These are phyloP conservation scores for Aleiodes testaceus DNA, from an alignment of 2,888 invertebrate genomes.

Conservation along the genomic window DNA sequence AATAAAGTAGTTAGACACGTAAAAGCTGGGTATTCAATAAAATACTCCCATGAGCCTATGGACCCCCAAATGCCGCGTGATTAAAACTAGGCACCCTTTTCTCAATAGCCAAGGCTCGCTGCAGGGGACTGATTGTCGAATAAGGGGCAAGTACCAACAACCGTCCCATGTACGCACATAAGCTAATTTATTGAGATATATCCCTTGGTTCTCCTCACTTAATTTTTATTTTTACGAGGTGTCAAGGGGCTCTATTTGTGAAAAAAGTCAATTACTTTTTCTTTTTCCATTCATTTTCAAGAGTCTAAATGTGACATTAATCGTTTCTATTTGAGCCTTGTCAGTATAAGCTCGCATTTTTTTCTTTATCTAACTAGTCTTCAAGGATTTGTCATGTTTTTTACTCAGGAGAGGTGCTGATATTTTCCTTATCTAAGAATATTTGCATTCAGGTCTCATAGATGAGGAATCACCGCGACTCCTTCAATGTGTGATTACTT, in stretches of 20 bases:
- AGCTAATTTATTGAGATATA: conserved; percentile 71
- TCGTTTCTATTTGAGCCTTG: neutral
- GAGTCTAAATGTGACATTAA: conserved; percentile 15
- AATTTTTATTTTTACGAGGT: conserved; percentile 26
- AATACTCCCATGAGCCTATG: conserved; percentile 62
- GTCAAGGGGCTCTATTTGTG: conserved; percentile 7
- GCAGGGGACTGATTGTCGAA: conserved; percentile 70
- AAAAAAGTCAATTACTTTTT: conserved; percentile 23
- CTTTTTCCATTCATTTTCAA: neutral
- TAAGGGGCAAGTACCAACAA: conserved; percentile 54
- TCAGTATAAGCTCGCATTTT: conserved; percentile 6
- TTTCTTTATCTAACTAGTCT: conserved; percentile 16
- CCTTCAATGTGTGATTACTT: conserved; percentile 9
- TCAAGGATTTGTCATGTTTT: conserved; percentile 29
- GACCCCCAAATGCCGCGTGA: conserved; percentile 62
- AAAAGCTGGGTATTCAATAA: conserved; percentile 62
- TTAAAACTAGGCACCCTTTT: conserved; percentile 66
- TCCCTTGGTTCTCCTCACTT: conserved; percentile 50
- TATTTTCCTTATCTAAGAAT: conserved; percentile 9
- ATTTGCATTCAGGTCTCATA: conserved; percentile 29
- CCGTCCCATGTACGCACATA: conserved; percentile 50
- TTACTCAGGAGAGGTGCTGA: neutral
- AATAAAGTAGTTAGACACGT: conserved; percentile 62
- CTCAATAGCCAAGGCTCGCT: conserved; percentile 59
- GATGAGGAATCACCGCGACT: neutral